Base-by-base conservation (phyloP, 1,140 invertebrate species). In the Zaprionus taronus region DNA sequence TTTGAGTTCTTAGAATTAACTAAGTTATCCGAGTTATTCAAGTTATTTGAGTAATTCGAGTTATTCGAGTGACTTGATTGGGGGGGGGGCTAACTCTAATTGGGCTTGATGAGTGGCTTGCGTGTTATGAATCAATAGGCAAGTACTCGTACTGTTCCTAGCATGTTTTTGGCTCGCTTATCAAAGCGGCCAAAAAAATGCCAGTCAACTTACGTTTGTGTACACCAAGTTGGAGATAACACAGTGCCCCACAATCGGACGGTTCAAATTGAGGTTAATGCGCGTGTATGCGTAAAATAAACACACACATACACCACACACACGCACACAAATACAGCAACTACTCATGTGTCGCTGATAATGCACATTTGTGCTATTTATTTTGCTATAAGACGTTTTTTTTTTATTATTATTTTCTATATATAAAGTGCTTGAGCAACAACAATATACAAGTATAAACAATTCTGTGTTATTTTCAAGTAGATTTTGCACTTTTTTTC, bases 361-460 rank as follows among this genome's bases (percentile, higher is more conserved):
- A 89, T 89, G 85, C 85, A 89, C 85, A 89, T 89, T 89, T 89
- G 85, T 85, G 81, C 85, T 80, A 90, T 90, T 89, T 90, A 81
- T 89, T 89, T 85, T 89, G 79, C 81, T 71, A 79, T 84, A 73
- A 77, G 65, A 79, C 72, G 67, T 65, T 73, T 38, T 22, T 12
- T 12, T 24, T 38, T 62, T 73, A 64, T 73, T 77, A 34, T 68
- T 83, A 72, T 70, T 84, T 71, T 83, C 69, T 84, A 72, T 79
- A 41, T 67, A 28, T 22, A 41, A 44, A 47, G 56, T 41, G 58
- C 62, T 58, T 65, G 17, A 41, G 41, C 72, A 70, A 58, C 66
- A 74, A 74, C 64, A 67, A 67, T 34, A 17, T 72, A n/a, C n/a
- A n/a, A n/a, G n/a, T n/a, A 57, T 57, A 69, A 69, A 74, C 72